phyloP scores from a whole-genome alignment of 2,113 vertebrate genomes.

The Entomyzon cyanotis region DNA sequence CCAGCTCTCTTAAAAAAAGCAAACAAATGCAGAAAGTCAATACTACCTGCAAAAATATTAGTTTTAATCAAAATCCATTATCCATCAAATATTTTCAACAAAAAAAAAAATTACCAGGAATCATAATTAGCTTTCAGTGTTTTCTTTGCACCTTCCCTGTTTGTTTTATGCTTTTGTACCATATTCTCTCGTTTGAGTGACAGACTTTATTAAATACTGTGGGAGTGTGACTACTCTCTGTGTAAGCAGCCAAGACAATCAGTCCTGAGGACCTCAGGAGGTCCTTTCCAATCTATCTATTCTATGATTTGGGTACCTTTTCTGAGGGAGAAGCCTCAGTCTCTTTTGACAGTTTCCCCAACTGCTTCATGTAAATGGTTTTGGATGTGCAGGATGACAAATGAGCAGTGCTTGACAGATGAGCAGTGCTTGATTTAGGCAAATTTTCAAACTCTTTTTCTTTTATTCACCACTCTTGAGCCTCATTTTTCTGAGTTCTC shows the following conservation, averaged over 20 bases:
- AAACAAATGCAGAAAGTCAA: background rate
- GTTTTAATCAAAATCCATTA: conserved; percentile 17
- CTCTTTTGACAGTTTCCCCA: background rate
- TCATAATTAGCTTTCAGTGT: background rate
- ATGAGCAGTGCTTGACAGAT: background rate
- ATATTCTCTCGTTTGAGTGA: background rate
- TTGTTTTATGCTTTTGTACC: background rate
- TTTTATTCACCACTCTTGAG: background rate
- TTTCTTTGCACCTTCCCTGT: background rate
- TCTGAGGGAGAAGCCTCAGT: background rate
- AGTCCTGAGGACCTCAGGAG: background rate
- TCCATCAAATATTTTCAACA: background rate
- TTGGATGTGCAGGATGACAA: background rate
- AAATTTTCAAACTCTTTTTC: background rate
- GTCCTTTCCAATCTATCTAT: background rate
- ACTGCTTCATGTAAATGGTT: background rate
- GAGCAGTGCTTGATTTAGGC: background rate
- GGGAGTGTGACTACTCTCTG: background rate
- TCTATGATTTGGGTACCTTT: background rate
- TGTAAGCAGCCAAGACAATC: background rate
- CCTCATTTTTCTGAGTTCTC: background rate
- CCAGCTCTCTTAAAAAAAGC: background rate
- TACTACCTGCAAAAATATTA: background rate
- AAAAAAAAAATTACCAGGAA: background rate
- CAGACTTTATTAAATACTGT: background rate